Percentiles rank a stretch among this genome's conserved stretches.
Evolutionary conservation across 2,888 invertebrate genomes (phyloP).

Genomic region (Apamea anceps): DNA sequence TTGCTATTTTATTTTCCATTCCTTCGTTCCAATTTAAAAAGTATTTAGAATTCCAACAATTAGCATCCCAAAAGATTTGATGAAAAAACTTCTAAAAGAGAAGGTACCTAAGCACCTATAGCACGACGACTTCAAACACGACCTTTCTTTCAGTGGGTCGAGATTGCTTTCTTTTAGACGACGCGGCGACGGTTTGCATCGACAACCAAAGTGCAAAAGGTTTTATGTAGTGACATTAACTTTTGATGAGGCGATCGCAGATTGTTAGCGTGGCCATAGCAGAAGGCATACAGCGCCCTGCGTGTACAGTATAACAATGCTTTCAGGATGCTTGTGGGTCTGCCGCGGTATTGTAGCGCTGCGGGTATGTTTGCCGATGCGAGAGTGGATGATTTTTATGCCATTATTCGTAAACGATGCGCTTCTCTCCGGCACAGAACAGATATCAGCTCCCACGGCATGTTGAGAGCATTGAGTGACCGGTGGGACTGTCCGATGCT

Average conservation of each 20-base stretch:
- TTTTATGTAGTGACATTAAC: neutral
- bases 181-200: neutral
- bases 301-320: no score
- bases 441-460: no score
- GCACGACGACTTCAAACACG: constrained; percentile 28
- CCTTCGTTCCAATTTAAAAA: constrained; percentile 9
- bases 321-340: no score
- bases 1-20: constrained; percentile 25
- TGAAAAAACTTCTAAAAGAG: constrained; percentile 51
- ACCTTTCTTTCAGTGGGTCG: constrained; percentile 18
- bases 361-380: no score
- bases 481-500: no score
- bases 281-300: no score
- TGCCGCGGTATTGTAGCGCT: no score
- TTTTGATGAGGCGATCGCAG: neutral
- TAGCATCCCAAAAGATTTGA: constrained; percentile 54
- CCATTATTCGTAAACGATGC: no score
- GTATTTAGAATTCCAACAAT: constrained; percentile 55
- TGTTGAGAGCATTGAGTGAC: no score
- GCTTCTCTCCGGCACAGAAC: no score
- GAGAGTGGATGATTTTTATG: no score
- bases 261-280: neutral
- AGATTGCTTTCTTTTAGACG: constrained; percentile 22
- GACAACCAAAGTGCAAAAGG: neutral
- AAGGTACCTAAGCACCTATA: constrained; percentile 23